Evolutionary conservation across 2,888 invertebrate species (phyloP).

Genomic region (Dascillus cervinus): DNA sequence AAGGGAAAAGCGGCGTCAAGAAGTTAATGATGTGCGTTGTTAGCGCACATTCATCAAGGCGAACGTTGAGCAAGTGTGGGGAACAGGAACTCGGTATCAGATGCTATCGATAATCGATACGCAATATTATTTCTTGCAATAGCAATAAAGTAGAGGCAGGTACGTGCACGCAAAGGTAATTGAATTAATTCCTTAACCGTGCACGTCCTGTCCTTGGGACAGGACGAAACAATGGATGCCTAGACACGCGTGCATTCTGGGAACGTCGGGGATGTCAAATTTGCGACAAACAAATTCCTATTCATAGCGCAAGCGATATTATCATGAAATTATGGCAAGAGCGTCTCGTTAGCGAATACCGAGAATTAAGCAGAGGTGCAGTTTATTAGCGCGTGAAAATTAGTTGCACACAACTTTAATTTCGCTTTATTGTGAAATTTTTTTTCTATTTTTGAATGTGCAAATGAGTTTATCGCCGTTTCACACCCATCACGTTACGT

Average conservation of each 20-base stretch:
- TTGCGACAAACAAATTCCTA: conserved; percentile 22
- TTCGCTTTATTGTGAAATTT: too few relatives aligned
- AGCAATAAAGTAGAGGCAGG: neutral
- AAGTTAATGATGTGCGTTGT: too few relatives aligned
- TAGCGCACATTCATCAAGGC: too few relatives aligned
- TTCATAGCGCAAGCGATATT: conserved; percentile 9
- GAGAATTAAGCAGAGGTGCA: too few relatives aligned
- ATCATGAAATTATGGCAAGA: conserved; percentile 11
- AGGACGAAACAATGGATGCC: conserved; percentile 22
- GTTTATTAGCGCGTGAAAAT: too few relatives aligned
- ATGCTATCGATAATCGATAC: neutral
- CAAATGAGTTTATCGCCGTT: too few relatives aligned
- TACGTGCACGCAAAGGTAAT: conserved; percentile 18
- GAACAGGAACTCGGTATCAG: neutral
- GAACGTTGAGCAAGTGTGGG: too few relatives aligned
- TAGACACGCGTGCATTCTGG: conserved; percentile 26
- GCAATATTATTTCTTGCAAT: neutral
- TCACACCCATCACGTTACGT: too few relatives aligned
- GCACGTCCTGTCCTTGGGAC: conserved; percentile 24
- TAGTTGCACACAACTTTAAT: too few relatives aligned
- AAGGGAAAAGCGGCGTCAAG: too few relatives aligned
- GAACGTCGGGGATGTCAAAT: conserved; percentile 29
- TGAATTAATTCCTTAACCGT: conserved; percentile 23
- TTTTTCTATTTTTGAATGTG: too few relatives aligned
- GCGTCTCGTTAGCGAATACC: too few relatives aligned